Percentiles rank a stretch among this genome's conserved stretches.
Evolutionary conservation across 2,888 invertebrate species (phyloP).

Genomic region (Euplexia lucipara): DNA sequence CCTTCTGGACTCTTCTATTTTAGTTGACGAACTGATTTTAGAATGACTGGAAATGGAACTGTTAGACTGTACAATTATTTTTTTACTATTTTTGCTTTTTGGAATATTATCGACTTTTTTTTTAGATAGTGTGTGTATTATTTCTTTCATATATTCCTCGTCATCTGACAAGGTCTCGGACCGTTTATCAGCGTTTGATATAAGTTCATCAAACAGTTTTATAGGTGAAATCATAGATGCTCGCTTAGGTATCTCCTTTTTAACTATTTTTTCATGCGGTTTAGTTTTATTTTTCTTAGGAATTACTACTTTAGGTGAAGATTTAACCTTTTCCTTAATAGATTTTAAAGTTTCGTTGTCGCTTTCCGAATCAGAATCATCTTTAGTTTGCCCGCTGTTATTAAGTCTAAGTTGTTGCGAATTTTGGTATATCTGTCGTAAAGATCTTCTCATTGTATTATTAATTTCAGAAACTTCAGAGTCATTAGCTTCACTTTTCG

Average conservation of each 20-base stretch:
- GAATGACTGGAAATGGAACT: conserved; percentile 44
- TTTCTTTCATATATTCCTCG: conserved; percentile 57
- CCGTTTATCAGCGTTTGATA: conserved; percentile 43
- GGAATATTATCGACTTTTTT: conserved; percentile 8
- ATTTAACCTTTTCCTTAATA: not conserved
- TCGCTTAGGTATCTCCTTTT: conserved; percentile 4
- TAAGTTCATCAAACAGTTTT: conserved; percentile 67
- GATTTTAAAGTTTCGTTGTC: conserved; percentile 5
- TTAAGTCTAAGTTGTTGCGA: conserved; percentile 12
- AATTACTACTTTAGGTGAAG: not conserved
- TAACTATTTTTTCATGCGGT: not conserved
- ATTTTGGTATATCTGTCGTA: conserved; percentile 24
- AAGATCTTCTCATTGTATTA: conserved; percentile 21
- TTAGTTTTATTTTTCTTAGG: not conserved
- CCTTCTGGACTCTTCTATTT: conserved; percentile 35
- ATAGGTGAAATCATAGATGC: conserved; percentile 78
- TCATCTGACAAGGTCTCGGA: conserved; percentile 53
- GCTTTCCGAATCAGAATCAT: conserved; percentile 30
- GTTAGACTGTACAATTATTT: conserved; percentile 6
- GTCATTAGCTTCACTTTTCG: conserved; percentile 3
- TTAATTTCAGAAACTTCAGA: conserved; percentile 33
- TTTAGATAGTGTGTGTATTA: conserved; percentile 44
- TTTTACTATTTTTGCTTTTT: conserved; percentile 7
- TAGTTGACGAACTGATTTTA: conserved; percentile 58
- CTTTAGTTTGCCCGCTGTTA: conserved; percentile 3